These are phyloP conservation scores for Biston stratarius DNA, from an alignment of 2,888 invertebrate species.

Conservation along the genomic window DNA sequence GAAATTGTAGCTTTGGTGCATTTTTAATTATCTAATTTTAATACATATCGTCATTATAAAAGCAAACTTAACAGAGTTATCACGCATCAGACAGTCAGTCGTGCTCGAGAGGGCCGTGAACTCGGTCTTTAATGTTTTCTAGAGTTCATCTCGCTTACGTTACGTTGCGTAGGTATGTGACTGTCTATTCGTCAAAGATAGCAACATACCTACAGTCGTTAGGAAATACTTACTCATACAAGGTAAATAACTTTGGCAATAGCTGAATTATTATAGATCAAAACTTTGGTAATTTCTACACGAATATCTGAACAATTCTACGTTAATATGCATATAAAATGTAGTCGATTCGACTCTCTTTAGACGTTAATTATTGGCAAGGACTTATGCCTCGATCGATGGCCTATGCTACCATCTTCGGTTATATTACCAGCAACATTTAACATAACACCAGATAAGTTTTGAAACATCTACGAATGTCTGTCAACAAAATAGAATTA, in stretches of 20 bases:
- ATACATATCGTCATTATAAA: background rate
- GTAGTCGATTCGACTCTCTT: background rate
- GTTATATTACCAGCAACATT: no score
- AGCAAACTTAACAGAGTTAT: conserved; percentile 11
- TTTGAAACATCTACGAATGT: no score
- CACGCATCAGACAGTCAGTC: conserved; percentile 49
- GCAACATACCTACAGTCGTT: conserved; percentile 2
- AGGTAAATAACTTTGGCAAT: conserved; percentile 1
- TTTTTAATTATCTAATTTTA: conserved; percentile 49
- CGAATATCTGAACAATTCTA: no score
- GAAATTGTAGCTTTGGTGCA: conserved; percentile 20
- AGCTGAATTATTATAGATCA: background rate
- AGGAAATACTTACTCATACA: conserved; percentile 6
- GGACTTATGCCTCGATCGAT: no score
- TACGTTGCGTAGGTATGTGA: conserved; percentile 44
- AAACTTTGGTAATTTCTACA: background rate
- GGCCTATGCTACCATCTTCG: no score
- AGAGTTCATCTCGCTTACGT: conserved; percentile 73
- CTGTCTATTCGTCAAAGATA: conserved; percentile 9
- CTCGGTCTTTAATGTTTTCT: conserved; percentile 70
- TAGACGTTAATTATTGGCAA: no score
- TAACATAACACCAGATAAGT: background rate
- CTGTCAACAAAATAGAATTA: no score
- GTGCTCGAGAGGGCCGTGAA: conserved; percentile 78
- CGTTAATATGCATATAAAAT: background rate